Conservation (phyloP, 2,888 invertebrate species). For the Melikaiella ostensackeni region DNA sequence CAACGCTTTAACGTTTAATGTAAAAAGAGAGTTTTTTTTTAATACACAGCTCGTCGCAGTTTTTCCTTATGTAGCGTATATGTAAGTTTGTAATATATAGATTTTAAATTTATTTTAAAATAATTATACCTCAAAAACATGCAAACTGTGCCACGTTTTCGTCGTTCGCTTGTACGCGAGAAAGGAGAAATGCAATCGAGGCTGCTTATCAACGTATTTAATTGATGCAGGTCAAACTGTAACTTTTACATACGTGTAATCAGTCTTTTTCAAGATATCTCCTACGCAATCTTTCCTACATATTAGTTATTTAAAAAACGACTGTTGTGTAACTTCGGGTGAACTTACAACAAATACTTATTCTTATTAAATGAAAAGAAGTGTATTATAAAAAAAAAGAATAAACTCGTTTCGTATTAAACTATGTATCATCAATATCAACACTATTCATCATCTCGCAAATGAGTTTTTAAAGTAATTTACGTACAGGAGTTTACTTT, state of each 20-base stretch:
- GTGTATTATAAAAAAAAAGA: conserved; percentile 67
- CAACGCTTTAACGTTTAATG: conserved; percentile 22
- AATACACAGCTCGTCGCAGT: conserved; percentile 11
- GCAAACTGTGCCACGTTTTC: conserved; percentile 23
- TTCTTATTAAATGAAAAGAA: conserved; percentile 59
- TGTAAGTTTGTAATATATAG: conserved; percentile 39
- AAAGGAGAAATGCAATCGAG: conserved; percentile 2
- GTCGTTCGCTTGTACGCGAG: conserved; percentile 14
- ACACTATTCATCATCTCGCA: not conserved
- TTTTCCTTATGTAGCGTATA: conserved; percentile 9
- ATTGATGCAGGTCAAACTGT: not conserved
- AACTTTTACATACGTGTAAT: not conserved
- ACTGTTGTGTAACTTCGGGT: conserved; percentile 1
- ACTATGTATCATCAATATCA: conserved; percentile 39
- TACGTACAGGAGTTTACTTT: not conserved
- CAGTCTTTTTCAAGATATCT: conserved; percentile 6
- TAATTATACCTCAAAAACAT: not conserved
- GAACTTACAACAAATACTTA: conserved; percentile 60
- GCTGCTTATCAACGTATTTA: not conserved
- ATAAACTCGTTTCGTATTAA: conserved; percentile 56
- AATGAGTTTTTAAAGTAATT: not conserved
- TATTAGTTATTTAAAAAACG: conserved; percentile 30
- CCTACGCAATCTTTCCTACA: not conserved
- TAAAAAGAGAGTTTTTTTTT: conserved; percentile 12
- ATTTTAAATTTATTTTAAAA: conserved; percentile 28